Conservation (phyloP, 37 sponge, comb jelly and placozoan species). For the Ephydatia muelleri region DNA sequence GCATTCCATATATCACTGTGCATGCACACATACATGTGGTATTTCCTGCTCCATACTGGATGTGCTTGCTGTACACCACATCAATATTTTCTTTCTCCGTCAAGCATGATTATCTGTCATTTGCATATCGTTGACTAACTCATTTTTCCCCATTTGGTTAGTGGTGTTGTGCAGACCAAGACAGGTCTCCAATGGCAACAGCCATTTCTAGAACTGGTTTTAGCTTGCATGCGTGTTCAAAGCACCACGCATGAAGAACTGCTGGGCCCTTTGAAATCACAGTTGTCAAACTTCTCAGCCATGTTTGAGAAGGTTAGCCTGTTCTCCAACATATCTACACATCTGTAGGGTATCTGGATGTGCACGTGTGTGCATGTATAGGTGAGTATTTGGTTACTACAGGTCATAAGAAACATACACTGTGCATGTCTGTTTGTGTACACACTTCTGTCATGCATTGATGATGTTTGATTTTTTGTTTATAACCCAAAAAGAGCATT, state of each 20-base stretch:
- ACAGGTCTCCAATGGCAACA: constrained; percentile 91
- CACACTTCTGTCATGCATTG: too few species aligned
- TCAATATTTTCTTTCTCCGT: not conserved
- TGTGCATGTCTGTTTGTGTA: too few species aligned
- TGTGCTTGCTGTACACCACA: not conserved
- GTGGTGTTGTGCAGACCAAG: constrained; percentile 60
- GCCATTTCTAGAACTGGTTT: constrained; percentile 87
- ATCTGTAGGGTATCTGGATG: too few species aligned
- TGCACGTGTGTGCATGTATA: too few species aligned
- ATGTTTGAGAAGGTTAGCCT: constrained; percentile 76
- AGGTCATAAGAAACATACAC: too few species aligned
- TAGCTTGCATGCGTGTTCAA: constrained; percentile 84
- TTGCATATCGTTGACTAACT: too few species aligned
- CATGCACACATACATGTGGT: not conserved
- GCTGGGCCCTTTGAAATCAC: constrained; percentile 78
- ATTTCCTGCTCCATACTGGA: not conserved
- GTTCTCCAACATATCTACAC: too few species aligned
- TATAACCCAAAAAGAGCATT: too few species aligned
- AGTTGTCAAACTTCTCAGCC: constrained; percentile 69
- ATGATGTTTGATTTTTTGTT: too few species aligned
- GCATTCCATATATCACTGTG: not conserved
- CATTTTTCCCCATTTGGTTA: not conserved
- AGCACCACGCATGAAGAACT: constrained; percentile 66
- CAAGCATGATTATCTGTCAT: not conserved
- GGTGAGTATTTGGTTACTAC: too few species aligned